Conservation (phyloP, 2,113 vertebrate genomes). For the Platysteira castanea region DNA sequence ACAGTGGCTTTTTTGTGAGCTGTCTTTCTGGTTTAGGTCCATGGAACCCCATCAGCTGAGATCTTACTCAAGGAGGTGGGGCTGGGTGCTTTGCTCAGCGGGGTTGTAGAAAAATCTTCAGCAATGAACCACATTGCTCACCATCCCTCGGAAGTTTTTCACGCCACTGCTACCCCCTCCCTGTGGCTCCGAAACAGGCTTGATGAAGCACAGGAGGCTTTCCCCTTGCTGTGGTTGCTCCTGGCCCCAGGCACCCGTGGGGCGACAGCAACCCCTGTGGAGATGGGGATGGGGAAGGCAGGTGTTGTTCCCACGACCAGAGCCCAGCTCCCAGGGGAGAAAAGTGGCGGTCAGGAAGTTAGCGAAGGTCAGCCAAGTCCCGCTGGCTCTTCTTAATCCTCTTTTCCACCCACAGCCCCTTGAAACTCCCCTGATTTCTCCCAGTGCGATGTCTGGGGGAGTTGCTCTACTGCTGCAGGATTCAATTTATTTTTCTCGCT, state of each 20-base stretch:
- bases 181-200: rapidly evolving
- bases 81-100: rapidly evolving
- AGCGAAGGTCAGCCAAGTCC: slow-evolving; percentile 44
- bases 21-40: neutral
- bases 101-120: neutral
- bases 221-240: rapidly evolving
- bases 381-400: slow-evolving; percentile 48
- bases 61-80: neutral
- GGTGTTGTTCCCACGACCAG: slow-evolving; percentile 60
- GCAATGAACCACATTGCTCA: neutral
- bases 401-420: slow-evolving; percentile 58
- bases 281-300: slow-evolving; percentile 15
- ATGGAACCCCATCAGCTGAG: neutral
- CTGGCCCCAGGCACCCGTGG: neutral
- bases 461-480: slow-evolving; percentile 26
- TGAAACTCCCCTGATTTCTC: slow-evolving; percentile 53
- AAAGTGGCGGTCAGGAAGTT: slow-evolving; percentile 47
- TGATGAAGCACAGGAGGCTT: neutral
- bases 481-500: slow-evolving; percentile 43
- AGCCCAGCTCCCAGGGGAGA: neutral
- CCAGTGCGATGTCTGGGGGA: neutral
- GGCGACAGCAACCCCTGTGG: neutral
- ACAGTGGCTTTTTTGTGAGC: neutral
- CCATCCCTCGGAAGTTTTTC: neutral
- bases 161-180: rapidly evolving